A percentile compares a stretch with the other conserved stretches of the same genome.
phyloP scores from a whole-genome alignment of 1,140 invertebrate species.

The Lordiphosa stackelbergi region DNA sequence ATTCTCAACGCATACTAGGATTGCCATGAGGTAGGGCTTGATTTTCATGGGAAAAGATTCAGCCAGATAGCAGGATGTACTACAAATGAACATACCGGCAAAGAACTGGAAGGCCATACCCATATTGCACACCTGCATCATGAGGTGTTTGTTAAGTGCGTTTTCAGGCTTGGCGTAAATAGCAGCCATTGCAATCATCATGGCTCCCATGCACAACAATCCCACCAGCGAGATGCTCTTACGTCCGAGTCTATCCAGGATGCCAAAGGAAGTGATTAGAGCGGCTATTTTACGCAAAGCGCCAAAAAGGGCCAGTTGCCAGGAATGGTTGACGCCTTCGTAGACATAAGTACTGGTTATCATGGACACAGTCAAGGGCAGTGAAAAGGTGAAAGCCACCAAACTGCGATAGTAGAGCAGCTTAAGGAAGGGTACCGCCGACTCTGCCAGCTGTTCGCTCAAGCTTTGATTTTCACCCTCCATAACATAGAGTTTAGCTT shows the following conservation, averaged over 20 bases:
- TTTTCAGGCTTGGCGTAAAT: constrained; percentile 28
- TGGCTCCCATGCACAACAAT: constrained; percentile 31
- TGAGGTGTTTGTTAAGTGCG: constrained; percentile 13
- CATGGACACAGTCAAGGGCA: constrained; percentile 30
- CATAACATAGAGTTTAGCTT: constrained; percentile 35
- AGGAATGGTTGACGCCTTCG: constrained; percentile 8
- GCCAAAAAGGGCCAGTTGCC: constrained; percentile 34
- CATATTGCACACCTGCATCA: constrained; percentile 30
- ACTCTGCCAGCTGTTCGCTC: constrained; percentile 5
- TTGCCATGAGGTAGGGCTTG: constrained; percentile 35
- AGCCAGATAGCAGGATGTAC: constrained; percentile 33
- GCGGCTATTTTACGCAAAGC: constrained; percentile 37
- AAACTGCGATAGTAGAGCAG: constrained; percentile 36
- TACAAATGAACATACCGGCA: constrained; percentile 38
- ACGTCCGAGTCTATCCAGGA: constrained; percentile 37
- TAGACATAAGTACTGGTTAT: constrained; percentile 16
- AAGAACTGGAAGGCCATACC: constrained; percentile 40
- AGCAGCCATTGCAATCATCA: constrained; percentile 35
- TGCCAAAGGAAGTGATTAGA: constrained; percentile 1
- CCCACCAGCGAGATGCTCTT: constrained; percentile 34
- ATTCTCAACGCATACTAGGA: constrained; percentile 35
- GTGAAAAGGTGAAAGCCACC: constrained; percentile 45
- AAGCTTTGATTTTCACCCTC: constrained; percentile 18
- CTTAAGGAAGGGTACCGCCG: constrained; percentile 31
- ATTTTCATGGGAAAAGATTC: constrained; percentile 48